Evolutionary conservation across 2,113 vertebrate species (phyloP).

Genomic region (Paradisaea rubra): DNA sequence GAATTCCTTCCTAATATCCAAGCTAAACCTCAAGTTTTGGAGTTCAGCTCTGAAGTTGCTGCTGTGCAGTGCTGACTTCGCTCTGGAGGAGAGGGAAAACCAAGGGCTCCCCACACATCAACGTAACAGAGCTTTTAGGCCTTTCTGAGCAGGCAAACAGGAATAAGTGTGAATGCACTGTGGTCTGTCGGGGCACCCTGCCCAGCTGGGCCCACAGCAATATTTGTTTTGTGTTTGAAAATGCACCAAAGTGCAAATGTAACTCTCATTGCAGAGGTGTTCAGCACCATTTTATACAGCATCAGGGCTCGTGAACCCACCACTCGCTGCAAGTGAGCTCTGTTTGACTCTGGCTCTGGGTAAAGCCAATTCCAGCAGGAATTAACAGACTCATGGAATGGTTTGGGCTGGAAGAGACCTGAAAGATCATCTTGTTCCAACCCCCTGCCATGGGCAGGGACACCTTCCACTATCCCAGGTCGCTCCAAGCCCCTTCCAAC

Average conservation of each 20-base stretch:
- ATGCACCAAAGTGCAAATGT: not conserved
- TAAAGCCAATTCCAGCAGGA: not conserved
- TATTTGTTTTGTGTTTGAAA: not conserved
- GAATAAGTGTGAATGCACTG: not conserved
- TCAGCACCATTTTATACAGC: not conserved
- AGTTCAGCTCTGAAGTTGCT: not conserved
- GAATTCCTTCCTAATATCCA: not conserved
- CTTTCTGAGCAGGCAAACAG: not conserved
- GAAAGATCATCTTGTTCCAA: not conserved
- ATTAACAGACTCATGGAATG: not conserved
- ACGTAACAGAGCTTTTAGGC: not conserved
- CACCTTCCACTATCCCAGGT: fast-evolving
- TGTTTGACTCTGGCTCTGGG: not conserved
- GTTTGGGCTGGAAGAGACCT: not conserved
- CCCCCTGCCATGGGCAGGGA: not conserved
- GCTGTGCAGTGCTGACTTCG: not conserved
- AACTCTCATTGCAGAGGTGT: not conserved
- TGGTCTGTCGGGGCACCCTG: not conserved
- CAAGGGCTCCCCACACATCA: not conserved
- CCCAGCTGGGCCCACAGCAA: not conserved
- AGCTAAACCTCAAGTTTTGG: not conserved
- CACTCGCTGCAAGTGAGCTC: not conserved
- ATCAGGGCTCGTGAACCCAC: not conserved
- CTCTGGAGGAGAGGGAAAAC: not conserved
- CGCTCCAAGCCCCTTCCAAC: fast-evolving